Evolutionary conservation across 2,113 vertebrate species (phyloP).

Genomic region (Recurvirostra avosetta): DNA sequence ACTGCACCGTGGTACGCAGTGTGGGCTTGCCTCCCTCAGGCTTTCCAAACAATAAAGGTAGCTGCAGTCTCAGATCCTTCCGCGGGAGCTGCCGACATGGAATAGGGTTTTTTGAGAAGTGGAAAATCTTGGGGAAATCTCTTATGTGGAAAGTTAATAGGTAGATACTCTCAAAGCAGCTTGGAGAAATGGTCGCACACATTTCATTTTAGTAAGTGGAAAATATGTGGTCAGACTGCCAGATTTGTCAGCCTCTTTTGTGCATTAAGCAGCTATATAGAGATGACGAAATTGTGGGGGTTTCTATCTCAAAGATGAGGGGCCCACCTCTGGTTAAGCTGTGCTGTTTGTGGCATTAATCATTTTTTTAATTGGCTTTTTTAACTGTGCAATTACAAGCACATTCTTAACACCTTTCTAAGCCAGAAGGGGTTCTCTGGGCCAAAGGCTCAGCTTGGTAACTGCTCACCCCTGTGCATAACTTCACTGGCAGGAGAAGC

Average conservation of each 20-base stretch:
- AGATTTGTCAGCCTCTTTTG: not conserved
- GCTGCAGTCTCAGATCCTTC: not conserved
- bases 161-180: not conserved
- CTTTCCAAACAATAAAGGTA: not conserved
- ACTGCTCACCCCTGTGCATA: not conserved
- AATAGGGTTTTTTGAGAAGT: not conserved
- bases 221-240: not conserved
- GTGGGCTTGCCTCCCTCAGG: not conserved
- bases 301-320: not conserved
- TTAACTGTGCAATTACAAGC: not conserved
- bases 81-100: not conserved
- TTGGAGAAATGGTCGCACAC: not conserved
- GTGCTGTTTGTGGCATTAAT: not conserved
- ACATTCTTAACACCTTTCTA: not conserved
- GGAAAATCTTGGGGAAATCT: slow-evolving; percentile 28
- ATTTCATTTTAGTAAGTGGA: slow-evolving; percentile 1
- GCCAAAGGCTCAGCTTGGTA: not conserved
- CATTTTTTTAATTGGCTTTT: not conserved
- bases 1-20: accelerated
- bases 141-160: not conserved
- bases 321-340: not conserved
- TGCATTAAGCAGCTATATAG: not conserved
- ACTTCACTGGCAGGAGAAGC: not conserved
- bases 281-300: not conserved
- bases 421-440: not conserved